Percentiles rank a stretch among this genome's conserved stretches.
Evolutionary conservation across 2,888 invertebrate species (phyloP).

Genomic region (Noctuana brunneofusca): DNA sequence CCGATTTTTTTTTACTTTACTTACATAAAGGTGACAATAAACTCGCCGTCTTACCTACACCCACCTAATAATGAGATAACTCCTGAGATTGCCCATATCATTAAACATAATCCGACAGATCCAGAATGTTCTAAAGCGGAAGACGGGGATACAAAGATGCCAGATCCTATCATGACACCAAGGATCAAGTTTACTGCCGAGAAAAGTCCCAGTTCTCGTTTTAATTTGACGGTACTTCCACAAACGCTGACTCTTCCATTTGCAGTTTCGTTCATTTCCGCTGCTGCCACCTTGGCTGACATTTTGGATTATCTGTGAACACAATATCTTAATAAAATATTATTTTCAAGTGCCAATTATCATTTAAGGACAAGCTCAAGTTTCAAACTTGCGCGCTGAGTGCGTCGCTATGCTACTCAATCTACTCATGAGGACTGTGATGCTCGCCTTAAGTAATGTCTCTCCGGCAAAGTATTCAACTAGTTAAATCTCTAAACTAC

Average conservation of each 20-base stretch:
- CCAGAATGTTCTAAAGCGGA: slow-evolving; percentile 89
- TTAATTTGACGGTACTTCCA: slow-evolving; percentile 83
- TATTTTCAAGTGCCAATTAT: background rate
- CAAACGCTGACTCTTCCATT: slow-evolving; percentile 44
- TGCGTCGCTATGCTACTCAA: no score
- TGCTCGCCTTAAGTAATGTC: no score
- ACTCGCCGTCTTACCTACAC: slow-evolving; percentile 69
- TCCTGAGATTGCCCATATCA: slow-evolving; percentile 91
- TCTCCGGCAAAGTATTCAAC: no score
- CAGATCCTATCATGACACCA: slow-evolving; percentile 95
- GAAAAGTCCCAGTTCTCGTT: slow-evolving; percentile 89
- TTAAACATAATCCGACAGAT: slow-evolving; percentile 89
- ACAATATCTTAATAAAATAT: slow-evolving; percentile 24
- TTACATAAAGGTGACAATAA: background rate
- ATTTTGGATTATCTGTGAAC: slow-evolving; percentile 53
- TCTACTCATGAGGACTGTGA: no score
- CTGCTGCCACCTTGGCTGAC: slow-evolving; percentile 52
- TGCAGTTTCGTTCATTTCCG: slow-evolving; percentile 39
- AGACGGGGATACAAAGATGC: slow-evolving; percentile 93
- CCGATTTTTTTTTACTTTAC: background rate
- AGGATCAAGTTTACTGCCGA: slow-evolving; percentile 92
- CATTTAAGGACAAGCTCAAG: no score
- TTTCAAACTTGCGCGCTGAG: background rate
- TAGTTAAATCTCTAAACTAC: no score
- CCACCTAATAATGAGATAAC: slow-evolving; percentile 90